A percentile compares a stretch with the other conserved stretches of the same genome.
Evolutionary conservation across 2,797 vertebrate genomes (phyloP).

Genomic region (Bovichtus variegatus): DNA sequence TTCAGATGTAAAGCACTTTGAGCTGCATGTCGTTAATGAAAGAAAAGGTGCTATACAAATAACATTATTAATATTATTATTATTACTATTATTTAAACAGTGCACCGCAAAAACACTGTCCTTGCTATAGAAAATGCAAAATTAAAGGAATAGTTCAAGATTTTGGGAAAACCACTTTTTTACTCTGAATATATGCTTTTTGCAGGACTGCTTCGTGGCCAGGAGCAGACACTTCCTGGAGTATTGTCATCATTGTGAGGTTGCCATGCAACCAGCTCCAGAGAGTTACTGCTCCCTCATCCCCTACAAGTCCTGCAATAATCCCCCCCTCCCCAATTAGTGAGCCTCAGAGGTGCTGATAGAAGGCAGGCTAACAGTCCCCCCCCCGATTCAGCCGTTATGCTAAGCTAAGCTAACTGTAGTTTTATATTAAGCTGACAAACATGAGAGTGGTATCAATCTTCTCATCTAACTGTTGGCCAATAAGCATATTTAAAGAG

Average conservation of each 20-base stretch:
- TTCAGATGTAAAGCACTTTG: too few species aligned
- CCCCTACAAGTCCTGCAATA: not conserved
- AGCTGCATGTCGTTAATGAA: too few species aligned
- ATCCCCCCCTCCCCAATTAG: not conserved
- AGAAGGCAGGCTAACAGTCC: constrained; percentile 7
- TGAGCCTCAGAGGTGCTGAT: not conserved
- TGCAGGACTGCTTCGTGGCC: not conserved
- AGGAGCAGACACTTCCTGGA: not conserved
- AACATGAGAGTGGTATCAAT: too few species aligned
- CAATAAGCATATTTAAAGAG: not conserved
- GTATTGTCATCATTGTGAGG: not conserved
- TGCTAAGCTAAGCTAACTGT: constrained; percentile 14
- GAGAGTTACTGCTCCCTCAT: not conserved
- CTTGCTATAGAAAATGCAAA: not conserved
- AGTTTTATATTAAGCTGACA: too few species aligned
- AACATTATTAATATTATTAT: too few species aligned
- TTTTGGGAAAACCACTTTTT: not conserved
- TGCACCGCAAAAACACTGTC: not conserved
- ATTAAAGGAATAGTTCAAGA: not conserved
- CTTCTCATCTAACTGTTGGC: too few species aligned
- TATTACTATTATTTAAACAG: constrained; percentile 8
- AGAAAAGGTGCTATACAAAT: too few species aligned
- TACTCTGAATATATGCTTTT: not conserved
- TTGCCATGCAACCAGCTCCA: not conserved
- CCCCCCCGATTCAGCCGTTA: constrained; percentile 8